Base-by-base conservation (phyloP, 2,113 vertebrate genomes). In the Rhinoptilus africanus region DNA sequence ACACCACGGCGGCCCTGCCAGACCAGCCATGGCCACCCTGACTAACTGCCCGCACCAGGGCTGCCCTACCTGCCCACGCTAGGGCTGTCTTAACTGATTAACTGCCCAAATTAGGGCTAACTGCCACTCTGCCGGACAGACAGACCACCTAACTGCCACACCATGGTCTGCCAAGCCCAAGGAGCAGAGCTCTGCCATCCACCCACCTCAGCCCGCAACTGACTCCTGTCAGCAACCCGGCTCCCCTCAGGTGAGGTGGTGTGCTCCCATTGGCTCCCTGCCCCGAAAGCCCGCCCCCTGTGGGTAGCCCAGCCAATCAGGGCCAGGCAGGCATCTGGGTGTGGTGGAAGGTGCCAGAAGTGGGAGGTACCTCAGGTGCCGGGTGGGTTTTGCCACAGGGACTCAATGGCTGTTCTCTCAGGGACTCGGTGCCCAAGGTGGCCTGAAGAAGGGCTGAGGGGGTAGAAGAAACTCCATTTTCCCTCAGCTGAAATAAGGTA, bases 121-220 rank as follows among this genome's bases (percentile, higher is more conserved):
- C 34, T 37, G 22, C 28, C 53, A 6, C 34, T 24, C 16, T 2
- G 2, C 4, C 5, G 0, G 35, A 4, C 30, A 2, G 23, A 23
- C 28, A 1, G 18, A 27, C 45, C 0, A 3, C 19, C 9, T 8
- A 4, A 26, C 50, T 5, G 3, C 17, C 39, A n/a, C 11, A 11
- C 4, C 47, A 11, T 34, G 27, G 22, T 0, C 39, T 1, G 3
- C 35, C 13, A 2, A 12, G 17, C 43, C 30, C 27, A 18, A 18
- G 4, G 2, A 14, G 26, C 50, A 18, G 4, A 21, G 8, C 9
- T 0, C 27, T 1, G 1, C 28, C 17, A 17, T 14, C 22, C 2
- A 0, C 50, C 23, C 1, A 0, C 51, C 26, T 11, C 63, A 32
- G 1, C 10, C 11, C 13, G 11, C 3, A 0, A 10, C 27, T 6